Percentiles rank a stretch among this genome's conserved stretches.
Evolutionary conservation across 2,888 invertebrate species (phyloP).

Genomic region (Chymomyza procnemis): DNA sequence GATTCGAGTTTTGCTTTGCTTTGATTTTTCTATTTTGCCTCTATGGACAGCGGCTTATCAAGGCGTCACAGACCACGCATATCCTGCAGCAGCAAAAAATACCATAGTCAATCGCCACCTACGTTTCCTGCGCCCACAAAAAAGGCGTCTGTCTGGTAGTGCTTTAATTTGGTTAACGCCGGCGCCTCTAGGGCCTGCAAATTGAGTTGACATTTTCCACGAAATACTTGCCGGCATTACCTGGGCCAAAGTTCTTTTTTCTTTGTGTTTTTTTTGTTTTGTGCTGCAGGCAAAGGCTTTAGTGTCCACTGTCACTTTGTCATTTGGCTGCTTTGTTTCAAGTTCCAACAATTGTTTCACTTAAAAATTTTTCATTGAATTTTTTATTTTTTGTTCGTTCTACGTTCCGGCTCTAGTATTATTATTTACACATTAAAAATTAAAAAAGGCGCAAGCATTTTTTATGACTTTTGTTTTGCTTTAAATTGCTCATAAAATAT

Average conservation of each 20-base stretch:
- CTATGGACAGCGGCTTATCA: slow-evolving; percentile 11
- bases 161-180: too few species aligned
- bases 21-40: slow-evolving; percentile 26
- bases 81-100: background rate
- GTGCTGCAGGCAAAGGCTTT: background rate
- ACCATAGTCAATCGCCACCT: too few species aligned
- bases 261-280: slow-evolving; percentile 7
- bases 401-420: background rate
- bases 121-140: background rate
- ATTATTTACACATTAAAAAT: background rate
- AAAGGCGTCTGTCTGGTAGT: background rate
- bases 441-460: background rate
- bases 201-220: background rate
- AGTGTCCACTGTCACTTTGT: background rate
- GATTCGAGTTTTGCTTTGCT: slow-evolving; percentile 8
- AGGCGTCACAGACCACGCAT: background rate
- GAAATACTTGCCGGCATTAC: background rate
- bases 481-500: slow-evolving; percentile 43
- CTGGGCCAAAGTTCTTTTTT: slow-evolving; percentile 38
- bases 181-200: background rate
- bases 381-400: too few species aligned
- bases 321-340: background rate
- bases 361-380: background rate
- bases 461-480: background rate
- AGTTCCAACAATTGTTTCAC: background rate